Base-by-base conservation (phyloP, 2,113 vertebrate genomes). In the Salvelinus fontinalis region DNA sequence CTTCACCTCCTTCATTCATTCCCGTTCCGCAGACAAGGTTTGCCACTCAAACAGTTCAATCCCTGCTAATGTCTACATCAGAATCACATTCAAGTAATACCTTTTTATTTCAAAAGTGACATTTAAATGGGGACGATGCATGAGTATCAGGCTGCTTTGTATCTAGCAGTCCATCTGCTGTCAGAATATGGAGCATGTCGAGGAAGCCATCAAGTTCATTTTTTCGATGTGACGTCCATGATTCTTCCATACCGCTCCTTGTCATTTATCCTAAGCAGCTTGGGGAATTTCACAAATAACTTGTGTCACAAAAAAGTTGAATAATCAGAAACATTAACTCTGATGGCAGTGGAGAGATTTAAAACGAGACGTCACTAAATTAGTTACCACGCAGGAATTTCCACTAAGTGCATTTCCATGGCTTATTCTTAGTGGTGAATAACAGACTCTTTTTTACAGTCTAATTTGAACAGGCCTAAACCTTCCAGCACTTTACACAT, bases 21-120 rank as follows among this genome's bases (percentile, higher is more conserved):
- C 79, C 71, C 39, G 78, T 84, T 77, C 75, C 62, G 39, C 34
- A 82, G 74, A 81, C 81, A 75, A 75, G 71, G 72, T 82, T 76
- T 80, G 69, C 62, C 74, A 51, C 73, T 79, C 48, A 59, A 82
- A 75, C 71, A 64, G 75, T 75, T 77, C 64, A 26, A 71, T 78
- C 66, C 74, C 65, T 65, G 70, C 75, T 87, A 81, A 85, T 75
- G 77, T 83, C 59, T 75, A 74, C 75, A 81, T 85, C 73, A 79
- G 69, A 86, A 80, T 70, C 69, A 74, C 75, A 81, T 76, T 75
- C 69, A 57, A 44, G 80, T 69, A 81, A 82, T 77, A 82, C 84
- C 77, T 85, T 89, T 79, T 85, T 78, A 73, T 84, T 82, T 81
- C 60, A 86, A 78, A 83, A 86, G 77, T 85, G 71, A 85, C 78